Conservation (phyloP, 2,113 vertebrate genomes). For the Megaptera novaeangliae region DNA sequence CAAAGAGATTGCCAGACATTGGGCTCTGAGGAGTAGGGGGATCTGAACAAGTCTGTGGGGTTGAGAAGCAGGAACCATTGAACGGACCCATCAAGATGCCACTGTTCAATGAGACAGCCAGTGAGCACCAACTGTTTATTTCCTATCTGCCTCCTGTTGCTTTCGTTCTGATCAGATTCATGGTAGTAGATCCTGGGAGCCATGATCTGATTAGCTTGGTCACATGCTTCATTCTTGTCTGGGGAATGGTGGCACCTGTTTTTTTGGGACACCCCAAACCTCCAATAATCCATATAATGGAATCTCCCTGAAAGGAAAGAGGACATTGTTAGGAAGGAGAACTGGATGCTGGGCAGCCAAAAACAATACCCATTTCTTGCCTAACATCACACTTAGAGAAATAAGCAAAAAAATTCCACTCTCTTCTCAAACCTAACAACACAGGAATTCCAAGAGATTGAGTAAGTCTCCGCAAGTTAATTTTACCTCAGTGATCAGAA, state of each 20-base stretch:
- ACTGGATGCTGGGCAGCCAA: neutral
- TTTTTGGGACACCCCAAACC: neutral
- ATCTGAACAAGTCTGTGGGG: neutral
- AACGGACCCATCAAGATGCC: neutral
- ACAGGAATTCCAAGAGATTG: constrained; percentile 15
- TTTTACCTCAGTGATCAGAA: constrained; percentile 7
- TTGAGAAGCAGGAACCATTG: neutral
- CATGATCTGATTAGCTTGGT: neutral
- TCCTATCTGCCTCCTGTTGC: neutral
- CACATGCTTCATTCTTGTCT: neutral
- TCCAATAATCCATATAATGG: neutral
- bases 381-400: neutral
- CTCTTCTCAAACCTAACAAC: constrained; percentile 7
- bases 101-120: neutral
- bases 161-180: neutral
- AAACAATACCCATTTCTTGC: neutral
- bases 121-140: too few relatives aligned
- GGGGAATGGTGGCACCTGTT: neutral
- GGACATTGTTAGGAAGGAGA: neutral
- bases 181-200: neutral
- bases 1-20: neutral
- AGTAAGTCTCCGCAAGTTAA: neutral
- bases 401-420: neutral
- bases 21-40: neutral
- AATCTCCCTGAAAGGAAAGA: neutral